Conservation (phyloP, 2,797 vertebrate species). For the Hippopotamyrus pictus region DNA sequence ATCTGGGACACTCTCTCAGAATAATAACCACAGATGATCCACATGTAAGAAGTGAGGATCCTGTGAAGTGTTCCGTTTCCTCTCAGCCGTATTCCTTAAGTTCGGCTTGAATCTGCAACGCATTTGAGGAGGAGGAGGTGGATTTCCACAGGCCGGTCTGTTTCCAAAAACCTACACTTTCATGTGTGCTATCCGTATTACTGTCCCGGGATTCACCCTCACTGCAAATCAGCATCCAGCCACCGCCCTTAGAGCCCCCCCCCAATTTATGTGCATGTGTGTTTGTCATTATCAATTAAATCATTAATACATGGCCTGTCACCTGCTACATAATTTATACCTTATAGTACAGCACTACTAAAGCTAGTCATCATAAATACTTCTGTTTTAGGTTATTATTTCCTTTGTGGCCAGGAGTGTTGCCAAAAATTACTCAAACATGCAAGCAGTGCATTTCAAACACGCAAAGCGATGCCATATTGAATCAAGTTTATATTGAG, state of each 20-base stretch:
- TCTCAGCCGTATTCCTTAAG: background rate
- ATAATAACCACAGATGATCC: conserved; percentile 5
- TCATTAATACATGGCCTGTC: background rate
- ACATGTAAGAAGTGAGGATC: background rate
- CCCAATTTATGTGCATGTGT: background rate
- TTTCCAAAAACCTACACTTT: background rate
- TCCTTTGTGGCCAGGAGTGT: background rate
- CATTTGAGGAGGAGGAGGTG: background rate
- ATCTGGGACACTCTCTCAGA: background rate
- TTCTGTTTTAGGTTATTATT: background rate
- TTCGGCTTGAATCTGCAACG: background rate
- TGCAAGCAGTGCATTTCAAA: background rate
- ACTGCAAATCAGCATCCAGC: background rate
- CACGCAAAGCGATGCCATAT: background rate
- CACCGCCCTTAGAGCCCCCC: background rate
- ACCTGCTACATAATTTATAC: background rate
- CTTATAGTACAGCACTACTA: background rate
- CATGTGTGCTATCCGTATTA: background rate
- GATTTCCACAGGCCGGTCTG: background rate
- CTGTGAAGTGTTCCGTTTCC: background rate
- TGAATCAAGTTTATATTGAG: conserved; percentile 1
- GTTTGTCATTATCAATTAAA: conserved; percentile 22
- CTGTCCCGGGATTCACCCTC: background rate
- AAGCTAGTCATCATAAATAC: background rate
- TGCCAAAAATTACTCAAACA: background rate